Evolutionary conservation across 2,797 vertebrate genomes (phyloP), one percentile per base, ranked within the genome.

Genomic region (Lates japonicus): DNA sequence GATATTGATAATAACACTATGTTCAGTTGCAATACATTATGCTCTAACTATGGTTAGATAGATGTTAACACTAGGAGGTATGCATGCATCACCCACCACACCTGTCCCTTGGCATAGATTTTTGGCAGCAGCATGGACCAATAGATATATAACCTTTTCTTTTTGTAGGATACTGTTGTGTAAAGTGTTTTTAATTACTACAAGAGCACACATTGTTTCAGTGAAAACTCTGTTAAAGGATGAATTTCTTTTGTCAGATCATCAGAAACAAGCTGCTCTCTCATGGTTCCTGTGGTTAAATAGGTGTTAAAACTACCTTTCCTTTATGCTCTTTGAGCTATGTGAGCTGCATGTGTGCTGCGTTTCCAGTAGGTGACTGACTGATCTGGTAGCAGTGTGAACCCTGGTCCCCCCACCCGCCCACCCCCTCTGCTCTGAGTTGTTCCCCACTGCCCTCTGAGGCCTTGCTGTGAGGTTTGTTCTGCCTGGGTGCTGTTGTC

Each of bases 401-500:
- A 71, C 78, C 82, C 63, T 37, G 48, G 25, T 54, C 65, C 25
- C 63, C 54, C 76, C 41, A 1, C 25, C 1, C 25, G 1, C 25
- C 25, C 25, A n/a, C 25, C 25, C 25, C 35, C 51, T 13, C 80
- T 57, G 42, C 78, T 82, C 31, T 0, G 67, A 66, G 78, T 71
- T 13, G 1, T 54, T 70, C 69, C 22, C 69, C 2, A 7, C 76
- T 83, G 86, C 71, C 88, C 90, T 88, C 74, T 76, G 88, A 87
- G 88, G 83, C 83, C 7, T 80, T 87, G 75, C 82, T 73, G 62
- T 69, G 74, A 80, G 80, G 57, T 73, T 81, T 87, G 90, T 90
- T 92, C 90, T 90, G 90, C 87, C 87, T 89, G 90, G 91, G 80
- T 87, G 87, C 81, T 66, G 82, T 74, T 90, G 83, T 87, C 84